These are phyloP conservation scores for Mylabris sibirica DNA, from an alignment of 2,888 invertebrate species.

Conservation along the genomic window DNA sequence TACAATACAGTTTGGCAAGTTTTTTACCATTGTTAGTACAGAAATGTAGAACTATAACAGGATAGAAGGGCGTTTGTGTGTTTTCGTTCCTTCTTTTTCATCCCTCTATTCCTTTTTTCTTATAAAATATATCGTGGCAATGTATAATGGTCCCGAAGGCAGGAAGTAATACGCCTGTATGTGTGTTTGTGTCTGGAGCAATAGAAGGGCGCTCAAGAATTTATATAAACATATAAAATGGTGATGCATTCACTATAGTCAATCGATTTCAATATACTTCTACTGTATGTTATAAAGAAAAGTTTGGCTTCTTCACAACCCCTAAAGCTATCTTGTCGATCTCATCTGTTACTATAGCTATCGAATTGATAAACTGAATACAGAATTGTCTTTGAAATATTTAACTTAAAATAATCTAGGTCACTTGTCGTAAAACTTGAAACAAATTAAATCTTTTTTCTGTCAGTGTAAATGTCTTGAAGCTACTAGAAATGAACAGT, in stretches of 20 bases:
- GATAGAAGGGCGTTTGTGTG: slow-evolving; percentile 17
- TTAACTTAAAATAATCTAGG: neutral
- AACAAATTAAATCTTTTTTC: neutral
- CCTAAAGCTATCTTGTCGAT: slow-evolving; percentile 27
- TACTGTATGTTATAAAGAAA: neutral
- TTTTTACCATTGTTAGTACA: neutral
- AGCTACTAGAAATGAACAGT: neutral
- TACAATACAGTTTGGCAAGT: slow-evolving; percentile 1
- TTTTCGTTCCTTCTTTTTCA: neutral
- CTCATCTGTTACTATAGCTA: neutral
- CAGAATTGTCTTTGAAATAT: neutral
- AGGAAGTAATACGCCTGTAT: slow-evolving; percentile 45
- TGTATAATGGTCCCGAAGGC: slow-evolving; percentile 46
- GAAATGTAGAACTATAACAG: slow-evolving; percentile 19
- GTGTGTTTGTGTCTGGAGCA: slow-evolving; percentile 25
- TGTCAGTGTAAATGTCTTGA: neutral
- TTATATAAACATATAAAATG: slow-evolving; percentile 54
- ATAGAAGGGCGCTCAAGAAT: slow-evolving; percentile 47
- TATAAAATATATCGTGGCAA: slow-evolving; percentile 39
- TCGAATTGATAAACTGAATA: neutral
- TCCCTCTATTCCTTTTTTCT: neutral
- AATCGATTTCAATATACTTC: slow-evolving; percentile 53
- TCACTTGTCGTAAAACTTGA: neutral
- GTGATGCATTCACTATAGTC: slow-evolving; percentile 49
- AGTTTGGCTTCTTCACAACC: slow-evolving; percentile 31